Evolutionary conservation across 2,113 vertebrate genomes (phyloP).

Genomic region (Noctilio leporinus): DNA sequence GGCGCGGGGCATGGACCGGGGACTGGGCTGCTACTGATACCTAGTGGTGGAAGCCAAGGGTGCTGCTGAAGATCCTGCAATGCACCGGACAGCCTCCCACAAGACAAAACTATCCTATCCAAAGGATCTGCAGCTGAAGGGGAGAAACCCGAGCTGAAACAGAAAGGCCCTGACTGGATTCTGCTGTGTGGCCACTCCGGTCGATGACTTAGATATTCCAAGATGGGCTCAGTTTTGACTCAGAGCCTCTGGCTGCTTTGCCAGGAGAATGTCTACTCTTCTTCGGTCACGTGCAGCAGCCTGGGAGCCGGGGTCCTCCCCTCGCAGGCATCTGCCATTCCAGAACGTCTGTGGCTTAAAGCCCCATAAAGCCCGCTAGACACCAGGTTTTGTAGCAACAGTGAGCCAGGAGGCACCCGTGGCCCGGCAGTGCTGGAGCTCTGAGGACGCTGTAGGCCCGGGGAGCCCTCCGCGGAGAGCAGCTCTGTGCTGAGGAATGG

Average conservation of each 20-base stretch:
- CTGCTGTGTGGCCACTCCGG: neutral
- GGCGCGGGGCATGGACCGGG: fast-evolving
- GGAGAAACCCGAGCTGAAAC: too few species aligned
- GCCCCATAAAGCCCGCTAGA: neutral
- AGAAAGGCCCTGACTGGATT: neutral
- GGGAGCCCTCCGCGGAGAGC: neutral
- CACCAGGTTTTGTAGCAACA: neutral
- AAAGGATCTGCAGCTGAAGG: neutral
- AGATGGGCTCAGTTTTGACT: neutral
- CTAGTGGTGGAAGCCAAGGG: neutral
- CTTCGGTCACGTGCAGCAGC: neutral
- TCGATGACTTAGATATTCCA: neutral
- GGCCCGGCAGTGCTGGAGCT: neutral
- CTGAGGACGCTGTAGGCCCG: neutral
- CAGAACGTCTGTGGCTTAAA: neutral
- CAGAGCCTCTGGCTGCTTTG: neutral
- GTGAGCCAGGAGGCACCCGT: neutral
- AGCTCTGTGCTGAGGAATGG: neutral
- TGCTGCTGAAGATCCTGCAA: neutral
- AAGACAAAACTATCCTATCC: neutral
- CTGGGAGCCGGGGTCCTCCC: neutral
- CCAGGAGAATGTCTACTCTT: neutral
- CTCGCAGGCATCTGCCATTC: neutral
- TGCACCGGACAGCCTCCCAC: neutral
- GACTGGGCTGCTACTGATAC: neutral